phyloP scores from a whole-genome alignment of 2,888 invertebrate species.

The Eupelmus urozonus region DNA sequence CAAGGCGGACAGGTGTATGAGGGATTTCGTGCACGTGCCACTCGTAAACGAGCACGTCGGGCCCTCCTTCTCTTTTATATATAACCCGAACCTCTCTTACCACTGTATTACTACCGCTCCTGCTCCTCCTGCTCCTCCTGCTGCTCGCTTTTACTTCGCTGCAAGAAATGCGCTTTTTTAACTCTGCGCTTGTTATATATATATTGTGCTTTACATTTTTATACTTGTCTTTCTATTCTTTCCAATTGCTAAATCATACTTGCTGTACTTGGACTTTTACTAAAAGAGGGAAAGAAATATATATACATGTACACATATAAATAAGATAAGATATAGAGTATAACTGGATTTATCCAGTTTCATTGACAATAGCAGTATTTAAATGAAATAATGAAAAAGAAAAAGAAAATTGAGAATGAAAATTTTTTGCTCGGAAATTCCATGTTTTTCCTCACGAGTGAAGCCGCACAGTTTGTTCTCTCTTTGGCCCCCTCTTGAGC shows the following conservation, averaged over 20 bases:
- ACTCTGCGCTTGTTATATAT: too few species aligned
- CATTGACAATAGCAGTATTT: too few species aligned
- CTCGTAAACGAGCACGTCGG: conserved; percentile 55
- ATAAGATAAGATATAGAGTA: too few species aligned
- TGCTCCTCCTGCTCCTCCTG: background rate
- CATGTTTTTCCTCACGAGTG: background rate
- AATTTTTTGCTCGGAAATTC: background rate
- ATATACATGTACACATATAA: too few species aligned
- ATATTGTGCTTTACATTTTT: background rate
- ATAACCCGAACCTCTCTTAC: conserved; percentile 21
- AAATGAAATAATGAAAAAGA: too few species aligned
- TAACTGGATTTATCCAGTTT: too few species aligned
- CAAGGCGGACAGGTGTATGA: conserved; percentile 71
- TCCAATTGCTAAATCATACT: too few species aligned
- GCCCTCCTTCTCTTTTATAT: conserved; percentile 42
- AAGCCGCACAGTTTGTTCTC: background rate
- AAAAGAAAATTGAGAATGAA: too few species aligned
- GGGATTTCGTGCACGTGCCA: conserved; percentile 64
- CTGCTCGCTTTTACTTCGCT: too few species aligned
- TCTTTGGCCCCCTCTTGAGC: background rate
- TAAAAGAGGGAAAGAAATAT: too few species aligned
- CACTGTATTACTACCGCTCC: conserved; percentile 20
- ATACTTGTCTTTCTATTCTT: background rate
- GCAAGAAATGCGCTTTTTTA: conserved; percentile 43
- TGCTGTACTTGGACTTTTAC: too few species aligned